Conservation (phyloP, 1,140 invertebrate genomes). For the Copidosoma floridanum region DNA sequence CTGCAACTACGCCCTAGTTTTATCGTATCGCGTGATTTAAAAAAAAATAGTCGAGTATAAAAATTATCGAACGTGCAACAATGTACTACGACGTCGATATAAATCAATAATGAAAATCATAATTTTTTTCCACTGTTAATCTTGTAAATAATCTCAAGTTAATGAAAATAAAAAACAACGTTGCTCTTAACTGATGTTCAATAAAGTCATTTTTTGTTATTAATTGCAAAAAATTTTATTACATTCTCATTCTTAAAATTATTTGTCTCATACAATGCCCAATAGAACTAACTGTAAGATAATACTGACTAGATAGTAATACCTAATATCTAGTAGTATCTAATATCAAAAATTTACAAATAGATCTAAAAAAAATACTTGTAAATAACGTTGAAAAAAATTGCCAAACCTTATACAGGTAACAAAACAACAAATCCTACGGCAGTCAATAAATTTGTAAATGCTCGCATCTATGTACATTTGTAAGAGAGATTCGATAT, state of each 20-base stretch:
- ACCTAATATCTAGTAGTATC: slow-evolving; percentile 2
- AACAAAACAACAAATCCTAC: no score
- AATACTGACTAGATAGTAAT: slow-evolving; percentile 32
- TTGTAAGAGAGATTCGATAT: neutral
- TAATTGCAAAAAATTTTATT: neutral
- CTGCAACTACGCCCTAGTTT: neutral
- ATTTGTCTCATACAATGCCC: slow-evolving; percentile 8
- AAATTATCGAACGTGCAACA: no score
- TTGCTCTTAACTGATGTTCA: no score
- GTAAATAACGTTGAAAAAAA: no score
- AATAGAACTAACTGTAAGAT: slow-evolving; percentile 24
- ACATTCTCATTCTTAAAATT: slow-evolving; percentile 5
- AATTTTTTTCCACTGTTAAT: slow-evolving; percentile 18
- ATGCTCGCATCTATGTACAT: slow-evolving; percentile 14
- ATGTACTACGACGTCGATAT: slow-evolving; percentile 2
- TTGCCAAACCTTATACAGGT: no score
- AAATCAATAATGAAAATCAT: slow-evolving; percentile 14
- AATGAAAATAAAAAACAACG: no score
- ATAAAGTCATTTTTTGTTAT: neutral
- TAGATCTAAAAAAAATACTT: no score
- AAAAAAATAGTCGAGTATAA: neutral
- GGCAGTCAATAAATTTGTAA: neutral
- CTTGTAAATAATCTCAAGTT: slow-evolving; percentile 18
- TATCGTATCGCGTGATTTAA: neutral
- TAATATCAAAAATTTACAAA: slow-evolving; percentile 11